Base-by-base conservation (phyloP, 1,140 invertebrate genomes). In the Drosophila elegans region DNA sequence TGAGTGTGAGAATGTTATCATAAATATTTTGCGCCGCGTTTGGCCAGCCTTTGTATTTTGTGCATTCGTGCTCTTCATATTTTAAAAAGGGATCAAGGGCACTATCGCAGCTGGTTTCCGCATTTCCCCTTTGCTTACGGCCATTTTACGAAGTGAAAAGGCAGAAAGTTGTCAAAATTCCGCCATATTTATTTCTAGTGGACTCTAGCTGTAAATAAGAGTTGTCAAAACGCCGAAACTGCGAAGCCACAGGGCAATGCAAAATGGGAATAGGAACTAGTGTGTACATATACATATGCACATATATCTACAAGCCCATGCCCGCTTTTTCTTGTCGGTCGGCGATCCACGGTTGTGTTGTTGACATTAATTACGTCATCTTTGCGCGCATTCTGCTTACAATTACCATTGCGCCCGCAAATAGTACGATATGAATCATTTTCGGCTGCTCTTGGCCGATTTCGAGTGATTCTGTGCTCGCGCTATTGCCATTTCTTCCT, bases 351-450 rank as follows among this genome's bases (percentile, higher is more conserved):
- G 68, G 75, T 76, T 74, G 56, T 86, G 69, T 89, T 88, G 78
- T 82, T 88, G 46, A 67, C 82, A 78, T 68, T 83, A 78, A 88
- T 88, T 88, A 88, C 84, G 84, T 88, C 84, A 88, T 83, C 84
- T 77, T 53, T 57, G 66, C 79, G 83, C 78, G 83, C 73, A 78
- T 69, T 89, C 68, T 88, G 76, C 46, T 36, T 60, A 59, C 82
- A 86, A 79, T 81, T 86, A 66, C 62, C 51, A 59, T 62, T 57
- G 36, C 73, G 64, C 60, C 64, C 53, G 67, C 61, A 68, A 90
- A 80, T 78, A 78, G 57, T 78, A 53, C 64, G 44, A 53, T 54
- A 62, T 84, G 84, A 89, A 78, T 89, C 84, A 90, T 89, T 67
- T 78, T 88, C 60, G 41, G 44, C 48, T 78, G 84, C 73, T 80